phyloP scores from a whole-genome alignment of 2,797 vertebrate species.

The Geotria australis region DNA sequence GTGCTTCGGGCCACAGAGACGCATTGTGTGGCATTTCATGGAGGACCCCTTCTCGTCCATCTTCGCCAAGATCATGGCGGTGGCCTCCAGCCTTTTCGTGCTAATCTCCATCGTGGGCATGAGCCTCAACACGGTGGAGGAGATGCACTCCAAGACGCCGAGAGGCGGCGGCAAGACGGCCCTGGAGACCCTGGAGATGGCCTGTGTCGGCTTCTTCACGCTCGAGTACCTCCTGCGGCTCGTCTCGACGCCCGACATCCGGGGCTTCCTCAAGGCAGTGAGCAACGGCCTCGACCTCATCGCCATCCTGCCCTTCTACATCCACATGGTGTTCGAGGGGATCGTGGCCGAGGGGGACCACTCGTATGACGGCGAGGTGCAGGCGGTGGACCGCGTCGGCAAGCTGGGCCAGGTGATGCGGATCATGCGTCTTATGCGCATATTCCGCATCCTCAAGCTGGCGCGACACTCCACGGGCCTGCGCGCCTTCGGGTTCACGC shows the following conservation, averaged over 20 bases:
- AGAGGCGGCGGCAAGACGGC: not conserved
- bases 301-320: constrained; percentile 59
- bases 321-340: constrained; percentile 36
- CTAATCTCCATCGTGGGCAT: constrained; percentile 55
- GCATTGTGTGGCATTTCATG: constrained; percentile 39
- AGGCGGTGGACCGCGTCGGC: constrained; percentile 39
- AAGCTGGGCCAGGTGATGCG: constrained; percentile 64
- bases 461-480: constrained; percentile 59
- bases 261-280: constrained; percentile 30
- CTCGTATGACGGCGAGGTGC: constrained; percentile 31
- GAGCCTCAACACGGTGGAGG: constrained; percentile 49
- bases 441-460: constrained; percentile 61
- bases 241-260: constrained; percentile 29
- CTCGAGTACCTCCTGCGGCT: constrained; percentile 40
- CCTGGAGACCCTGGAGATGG: constrained; percentile 26
- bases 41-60: constrained; percentile 58
- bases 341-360: constrained; percentile 13
- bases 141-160: constrained; percentile 10
- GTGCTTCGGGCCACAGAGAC: constrained; percentile 22
- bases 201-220: constrained; percentile 52
- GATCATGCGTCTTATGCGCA: constrained; percentile 51
- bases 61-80: constrained; percentile 37
- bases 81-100: constrained; percentile 50
- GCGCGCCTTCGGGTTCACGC: constrained; percentile 53
- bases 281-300: constrained; percentile 53